Evolutionary conservation across 1,140 invertebrate genomes (phyloP).

Genomic region (Brachionus plicatilis): DNA sequence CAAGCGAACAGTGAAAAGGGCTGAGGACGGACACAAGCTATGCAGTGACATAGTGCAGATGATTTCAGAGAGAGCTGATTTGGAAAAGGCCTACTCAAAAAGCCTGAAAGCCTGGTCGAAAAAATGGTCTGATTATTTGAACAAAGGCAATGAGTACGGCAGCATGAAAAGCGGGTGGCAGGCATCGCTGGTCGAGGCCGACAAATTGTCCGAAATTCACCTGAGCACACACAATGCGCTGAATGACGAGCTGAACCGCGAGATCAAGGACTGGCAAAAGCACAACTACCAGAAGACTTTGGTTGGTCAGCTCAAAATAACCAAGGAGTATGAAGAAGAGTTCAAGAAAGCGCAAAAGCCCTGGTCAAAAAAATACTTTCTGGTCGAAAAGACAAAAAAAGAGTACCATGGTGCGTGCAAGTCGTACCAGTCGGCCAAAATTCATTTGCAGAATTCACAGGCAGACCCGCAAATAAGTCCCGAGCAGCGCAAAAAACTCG

Average conservation of each 20-base stretch:
- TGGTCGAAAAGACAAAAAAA: conserved; percentile 78
- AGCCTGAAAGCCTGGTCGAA: conserved; percentile 85
- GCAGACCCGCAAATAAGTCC: conserved; percentile 85
- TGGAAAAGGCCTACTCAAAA: conserved; percentile 92
- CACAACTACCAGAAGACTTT: conserved; percentile 32
- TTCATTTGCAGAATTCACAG: conserved; percentile 88
- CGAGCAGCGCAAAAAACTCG: conserved; percentile 93
- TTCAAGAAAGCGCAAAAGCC: conserved; percentile 77
- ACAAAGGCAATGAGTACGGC: conserved; percentile 90
- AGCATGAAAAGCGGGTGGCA: conserved; percentile 94
- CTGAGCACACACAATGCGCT: background rate
- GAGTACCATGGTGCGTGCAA: conserved; percentile 95
- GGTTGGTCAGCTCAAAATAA: conserved; percentile 17
- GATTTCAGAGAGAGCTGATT: conserved; percentile 64
- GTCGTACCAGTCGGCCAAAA: conserved; percentile 85
- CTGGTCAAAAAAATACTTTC: conserved; percentile 79
- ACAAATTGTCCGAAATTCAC: conserved; percentile 63
- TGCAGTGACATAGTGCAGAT: conserved; percentile 23
- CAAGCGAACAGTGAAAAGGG: conserved; percentile 85
- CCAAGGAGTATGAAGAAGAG: conserved; percentile 36
- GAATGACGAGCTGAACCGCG: background rate
- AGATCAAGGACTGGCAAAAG: conserved; percentile 36
- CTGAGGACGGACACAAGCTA: conserved; percentile 79
- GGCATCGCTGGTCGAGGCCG: conserved; percentile 81
- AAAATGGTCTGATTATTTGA: conserved; percentile 94